These are phyloP conservation scores for Crenuchus spilurus DNA, from an alignment of 2,797 vertebrate species.

Conservation along the genomic window DNA sequence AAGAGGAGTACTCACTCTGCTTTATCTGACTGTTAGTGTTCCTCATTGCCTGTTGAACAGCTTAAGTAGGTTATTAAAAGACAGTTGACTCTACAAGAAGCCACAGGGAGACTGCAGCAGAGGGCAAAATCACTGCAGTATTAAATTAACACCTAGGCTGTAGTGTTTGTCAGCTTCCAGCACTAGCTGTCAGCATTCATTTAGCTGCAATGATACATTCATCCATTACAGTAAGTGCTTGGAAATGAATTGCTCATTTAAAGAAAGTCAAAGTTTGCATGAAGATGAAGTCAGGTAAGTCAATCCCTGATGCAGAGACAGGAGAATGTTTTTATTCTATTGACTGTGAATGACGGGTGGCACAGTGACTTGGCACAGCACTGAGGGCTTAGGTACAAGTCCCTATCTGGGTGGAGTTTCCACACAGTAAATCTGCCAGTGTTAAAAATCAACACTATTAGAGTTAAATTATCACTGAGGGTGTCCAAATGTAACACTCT, in stretches of 20 bases:
- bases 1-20: neutral
- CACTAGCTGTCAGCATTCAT: neutral
- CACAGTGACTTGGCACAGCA: conserved; percentile 25
- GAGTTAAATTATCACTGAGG: too few species aligned
- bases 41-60: conserved; percentile 24
- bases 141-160: conserved; percentile 11
- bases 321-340: conserved; percentile 24
- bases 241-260: neutral
- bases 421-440: too few species aligned
- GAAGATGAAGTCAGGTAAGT: conserved; percentile 55
- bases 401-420: too few species aligned
- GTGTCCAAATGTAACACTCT: too few species aligned
- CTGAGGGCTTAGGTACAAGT: too few species aligned
- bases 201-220: conserved; percentile 14
- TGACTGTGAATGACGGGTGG: conserved; percentile 31
- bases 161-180: neutral
- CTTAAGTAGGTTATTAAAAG: conserved; percentile 28
- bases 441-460: too few species aligned
- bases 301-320: conserved; percentile 46
- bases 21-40: conserved; percentile 29
- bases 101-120: neutral
- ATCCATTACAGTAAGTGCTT: conserved; percentile 22
- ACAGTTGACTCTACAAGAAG: conserved; percentile 12
- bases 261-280: conserved; percentile 48
- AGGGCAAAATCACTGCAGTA: conserved; percentile 12